Base-by-base conservation (phyloP, 2,113 vertebrate genomes). In the Grantiella picta region DNA sequence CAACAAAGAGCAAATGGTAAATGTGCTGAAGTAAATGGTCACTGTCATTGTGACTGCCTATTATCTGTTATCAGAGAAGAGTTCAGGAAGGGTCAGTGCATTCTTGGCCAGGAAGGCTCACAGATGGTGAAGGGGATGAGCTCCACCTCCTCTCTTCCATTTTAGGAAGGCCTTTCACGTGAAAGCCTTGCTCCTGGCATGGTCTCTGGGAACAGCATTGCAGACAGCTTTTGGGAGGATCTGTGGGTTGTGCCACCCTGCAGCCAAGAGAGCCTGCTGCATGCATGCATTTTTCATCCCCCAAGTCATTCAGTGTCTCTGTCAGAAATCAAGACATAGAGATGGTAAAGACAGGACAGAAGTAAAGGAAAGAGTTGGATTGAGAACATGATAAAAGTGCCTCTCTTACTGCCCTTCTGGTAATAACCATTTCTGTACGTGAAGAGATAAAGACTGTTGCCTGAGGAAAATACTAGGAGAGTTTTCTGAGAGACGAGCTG, bases 31-130 rank as follows among this genome's bases (percentile, higher is more conserved):
- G 45, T 60, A 60, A 38, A 47, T 68, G 45, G 31, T 71, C 27
- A 25, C 63, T 69, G 36, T 65, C 4, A 9, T n/a, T 35, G 23
- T 82, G 76, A 68, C 61, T 33, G 35, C 33, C 25, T 71, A 5
- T 82, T 22, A 45, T 50, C 35, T 85, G 15, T 59, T 66, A 25
- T 14, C 72, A 60, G 68, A 64, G 35, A 35, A 38, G 17, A 50
- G 40, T 76, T 90, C 76, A 80, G 86, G 71, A 92, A 66, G 50
- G 42, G 50, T 69, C 59, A 38, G 44, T 47, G 16, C 9, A 3
- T 86, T 86, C 68, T 68, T 91, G 80, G 80, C 80, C 54, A 47
- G 83, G 83, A 82, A 59, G 14, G 27, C 87, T 92, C 92, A 77
- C 76, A 86, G 80, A 72, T 89, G 44, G 49, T 60, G 49, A 76